Evolutionary conservation across 2,113 vertebrate species (phyloP), one percentile per base, ranked within the genome.

Genomic region (Elgaria multicarinata): DNA sequence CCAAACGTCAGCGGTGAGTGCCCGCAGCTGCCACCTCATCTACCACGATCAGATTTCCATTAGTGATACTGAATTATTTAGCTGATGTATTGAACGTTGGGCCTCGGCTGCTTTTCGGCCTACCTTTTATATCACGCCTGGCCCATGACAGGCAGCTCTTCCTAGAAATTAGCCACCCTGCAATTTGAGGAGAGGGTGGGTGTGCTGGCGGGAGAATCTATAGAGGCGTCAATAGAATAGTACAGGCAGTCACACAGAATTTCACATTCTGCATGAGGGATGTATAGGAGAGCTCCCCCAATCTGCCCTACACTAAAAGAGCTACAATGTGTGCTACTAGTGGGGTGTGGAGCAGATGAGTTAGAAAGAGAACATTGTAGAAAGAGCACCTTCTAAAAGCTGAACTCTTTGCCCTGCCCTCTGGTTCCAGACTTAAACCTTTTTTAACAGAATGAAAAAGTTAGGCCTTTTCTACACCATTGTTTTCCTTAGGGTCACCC

Each of bases 31-130:
- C 89, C n/a, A 2, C 20, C 66, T 89, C 74, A 80, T 22, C 64
- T 0, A 0, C 93, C 90, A 72, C 91, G 89, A 91, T 96, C 96
- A 93, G 83, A 93, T 96, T 96, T 95, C 97, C 97, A 97, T 97
- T 97, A 97, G 93, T 75, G 87, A 91, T 91, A 85, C 87, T 97
- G 94, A 97, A 97, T 97, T 97, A 97, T 97, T 97, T 97, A 97
- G 93, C 94, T 92, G 91, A 93, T 92, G 90, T 95, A 91, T 42
- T 3, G 7, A 95, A 90, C 91, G 83, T 13, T 89, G 67, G 92
- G 93, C 92, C 92, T 95, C 93, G 93, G 2, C 87, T 89, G 0
- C 87, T 88, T 91, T 92, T 80, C 92, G 85, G 79, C 64, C 76
- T 33, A 4, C 89, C 84, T 92, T 94, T 95, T 92, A 92, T 26